Evolutionary conservation across 1,140 invertebrate genomes (phyloP), one percentile per base, ranked within the genome.

Genomic region (Drosophila gunungcola): DNA sequence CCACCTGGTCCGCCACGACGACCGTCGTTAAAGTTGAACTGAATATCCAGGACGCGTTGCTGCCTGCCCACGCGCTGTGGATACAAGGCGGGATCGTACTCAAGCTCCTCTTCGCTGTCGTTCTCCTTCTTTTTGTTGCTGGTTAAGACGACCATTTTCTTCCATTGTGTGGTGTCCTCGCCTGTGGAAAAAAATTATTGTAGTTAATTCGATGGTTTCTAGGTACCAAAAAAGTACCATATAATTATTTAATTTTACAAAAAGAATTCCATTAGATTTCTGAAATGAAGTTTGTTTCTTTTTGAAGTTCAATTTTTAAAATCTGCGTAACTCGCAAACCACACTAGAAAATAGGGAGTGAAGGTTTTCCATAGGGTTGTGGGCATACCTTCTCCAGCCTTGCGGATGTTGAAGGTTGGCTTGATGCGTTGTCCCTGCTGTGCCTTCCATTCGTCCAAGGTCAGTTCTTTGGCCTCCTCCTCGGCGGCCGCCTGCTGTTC

Each of bases 391-490:
- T 98, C 97, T 43, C 97, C 97, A 58, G 97, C 96, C 93, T 98
- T 98, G 63, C 97, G 95, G 75, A 98, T 93, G 92, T 98, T 98
- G 90, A 96, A 98, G 73, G 96, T 95, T 29, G 97, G 97, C 86
- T 96, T 96, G 43, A 94, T 94, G 84, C 96, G 94, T 57, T 94
- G 94, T 62, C 94, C 94, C 76, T 95, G 95, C 80, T 96, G 93
- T 61, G 96, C 96, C 93, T 97, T 97, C 95, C 96, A 98, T 94
- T 98, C 97, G 89, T 98, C 97, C 51, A 98, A 93, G 43, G 97
- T 98, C 61, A 97, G 93, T 93, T 97, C 96, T 70, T 96, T 96
- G 69, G 95, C 94, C 92, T 97, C 96, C 75, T 96, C 96, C 85
- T 96, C 96, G n/a, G 78, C 80, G 10, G 85, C 73, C 57, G 94